Percentiles rank a stretch among this genome's conserved stretches.
Evolutionary conservation across 2,113 vertebrate species (phyloP).

Genomic region (Lophotis ruficrista): DNA sequence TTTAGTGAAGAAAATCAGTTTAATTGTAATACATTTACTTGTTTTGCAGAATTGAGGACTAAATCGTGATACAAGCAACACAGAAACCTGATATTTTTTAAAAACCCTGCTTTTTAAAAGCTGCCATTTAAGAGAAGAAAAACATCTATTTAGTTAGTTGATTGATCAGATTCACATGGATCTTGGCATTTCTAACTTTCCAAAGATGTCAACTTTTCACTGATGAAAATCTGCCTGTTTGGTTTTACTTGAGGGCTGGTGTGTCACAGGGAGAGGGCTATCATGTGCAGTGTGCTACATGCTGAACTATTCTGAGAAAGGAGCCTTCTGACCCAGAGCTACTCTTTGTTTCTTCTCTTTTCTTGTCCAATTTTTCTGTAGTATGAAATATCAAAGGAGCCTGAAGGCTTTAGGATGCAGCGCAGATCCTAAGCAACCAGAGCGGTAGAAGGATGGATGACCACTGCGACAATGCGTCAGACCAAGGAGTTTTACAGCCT

Average conservation of each 20-base stretch:
- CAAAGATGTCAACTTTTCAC: neutral
- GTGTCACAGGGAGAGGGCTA: neutral
- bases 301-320: neutral
- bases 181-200: neutral
- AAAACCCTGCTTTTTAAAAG: neutral
- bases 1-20: neutral
- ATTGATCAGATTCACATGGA: neutral
- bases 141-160: neutral
- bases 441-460: neutral
- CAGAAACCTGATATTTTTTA: neutral
- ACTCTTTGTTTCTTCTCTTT: neutral
- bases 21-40: neutral
- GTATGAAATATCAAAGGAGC: neutral
- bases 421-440: neutral
- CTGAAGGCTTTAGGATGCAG: neutral
- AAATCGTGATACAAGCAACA: neutral
- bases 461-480: neutral
- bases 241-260: neutral
- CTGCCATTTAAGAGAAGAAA: neutral
- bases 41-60: neutral
- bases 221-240: neutral
- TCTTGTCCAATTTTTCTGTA: constrained; percentile 8
- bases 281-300: neutral
- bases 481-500: neutral
- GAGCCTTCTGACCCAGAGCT: neutral